Percentiles rank a stretch among this genome's conserved stretches.
Evolutionary conservation across 2,888 invertebrate species (phyloP).

Genomic region (Tiliacea aurago): DNA sequence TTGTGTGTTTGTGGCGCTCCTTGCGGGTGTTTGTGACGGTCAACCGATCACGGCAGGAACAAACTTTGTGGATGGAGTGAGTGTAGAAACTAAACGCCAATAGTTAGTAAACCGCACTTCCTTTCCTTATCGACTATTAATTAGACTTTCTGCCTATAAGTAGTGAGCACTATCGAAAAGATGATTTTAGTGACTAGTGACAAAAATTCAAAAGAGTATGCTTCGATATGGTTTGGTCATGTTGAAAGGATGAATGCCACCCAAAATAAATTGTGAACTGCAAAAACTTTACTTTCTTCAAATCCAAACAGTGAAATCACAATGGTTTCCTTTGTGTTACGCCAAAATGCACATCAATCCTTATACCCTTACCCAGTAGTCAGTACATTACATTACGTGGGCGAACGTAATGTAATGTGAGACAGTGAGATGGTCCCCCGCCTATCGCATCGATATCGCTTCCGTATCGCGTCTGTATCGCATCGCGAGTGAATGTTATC

Average conservation of each 20-base stretch:
- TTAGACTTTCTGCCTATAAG: neutral
- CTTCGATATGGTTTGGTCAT: no score
- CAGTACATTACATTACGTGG: neutral
- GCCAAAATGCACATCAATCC: neutral
- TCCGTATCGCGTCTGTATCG: neutral
- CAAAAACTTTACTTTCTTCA: neutral
- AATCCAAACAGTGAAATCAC: no score
- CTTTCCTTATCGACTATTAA: neutral
- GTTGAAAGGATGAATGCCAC: no score
- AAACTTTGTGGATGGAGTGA: no score
- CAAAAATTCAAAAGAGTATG: neutral
- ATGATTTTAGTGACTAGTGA: neutral
- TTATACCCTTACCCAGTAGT: neutral
- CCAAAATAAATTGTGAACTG: no score
- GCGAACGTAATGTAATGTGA: neutral
- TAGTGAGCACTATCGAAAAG: neutral
- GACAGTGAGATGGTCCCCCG: slow-evolving; percentile 4
- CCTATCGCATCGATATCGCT: slow-evolving; percentile 6
- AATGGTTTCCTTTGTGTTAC: neutral
- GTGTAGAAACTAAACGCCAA: neutral
- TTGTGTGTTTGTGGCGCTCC: neutral
- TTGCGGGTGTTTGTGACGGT: neutral
- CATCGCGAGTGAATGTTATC: slow-evolving; percentile 1
- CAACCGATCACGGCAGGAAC: neutral
- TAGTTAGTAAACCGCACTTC: neutral